These are phyloP conservation scores for Oscarella lobularis DNA, from an alignment of 37 sponge, comb jelly and placozoan genomes.

Conservation along the genomic window DNA sequence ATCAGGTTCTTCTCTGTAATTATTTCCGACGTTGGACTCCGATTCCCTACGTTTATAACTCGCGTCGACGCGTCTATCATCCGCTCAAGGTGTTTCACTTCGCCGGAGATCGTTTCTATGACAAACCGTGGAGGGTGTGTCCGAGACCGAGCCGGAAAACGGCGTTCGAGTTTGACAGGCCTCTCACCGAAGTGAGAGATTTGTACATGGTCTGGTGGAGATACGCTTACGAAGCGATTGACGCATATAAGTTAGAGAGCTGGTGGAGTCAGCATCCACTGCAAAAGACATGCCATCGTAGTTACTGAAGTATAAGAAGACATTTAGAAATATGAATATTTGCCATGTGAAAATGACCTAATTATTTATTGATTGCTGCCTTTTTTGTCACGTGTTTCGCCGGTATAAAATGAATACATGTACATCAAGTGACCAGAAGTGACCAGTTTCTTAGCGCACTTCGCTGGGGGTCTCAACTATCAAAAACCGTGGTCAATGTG, in stretches of 20 bases:
- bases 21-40: neutral
- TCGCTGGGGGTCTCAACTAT: no score
- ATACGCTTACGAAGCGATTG: neutral
- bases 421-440: no score
- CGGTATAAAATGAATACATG: no score
- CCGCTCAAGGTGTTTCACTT: conserved; percentile 7
- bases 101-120: neutral
- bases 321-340: no score
- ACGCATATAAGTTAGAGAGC: neutral
- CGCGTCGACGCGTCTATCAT: neutral
- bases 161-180: neutral
- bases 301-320: no score
- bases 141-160: neutral
- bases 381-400: no score
- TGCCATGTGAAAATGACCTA: no score
- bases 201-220: neutral
- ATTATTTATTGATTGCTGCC: no score
- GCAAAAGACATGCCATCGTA: no score
- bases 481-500: no score
- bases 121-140: neutral
- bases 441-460: no score
- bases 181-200: neutral
- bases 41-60: neutral
- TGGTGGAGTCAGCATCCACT: no score
- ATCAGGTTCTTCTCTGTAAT: conserved; percentile 1